Evolutionary conservation across 2,888 invertebrate species (phyloP), one percentile per base, ranked within the genome.

Genomic region (Synergus laeviventris): DNA sequence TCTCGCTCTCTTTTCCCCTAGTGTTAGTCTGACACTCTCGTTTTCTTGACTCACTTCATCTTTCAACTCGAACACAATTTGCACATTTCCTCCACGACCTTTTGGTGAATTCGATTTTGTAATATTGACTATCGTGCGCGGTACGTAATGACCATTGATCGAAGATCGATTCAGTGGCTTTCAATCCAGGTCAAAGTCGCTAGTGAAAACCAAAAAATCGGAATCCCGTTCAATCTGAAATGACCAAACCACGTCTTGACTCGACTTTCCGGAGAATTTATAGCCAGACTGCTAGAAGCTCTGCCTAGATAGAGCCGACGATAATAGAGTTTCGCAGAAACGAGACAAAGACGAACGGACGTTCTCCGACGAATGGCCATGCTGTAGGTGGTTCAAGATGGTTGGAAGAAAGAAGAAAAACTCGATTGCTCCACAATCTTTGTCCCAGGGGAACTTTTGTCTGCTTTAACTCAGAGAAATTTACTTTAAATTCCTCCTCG

Each of bases 31-130:
- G 14, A 21, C 18, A 39, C 18, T 21, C 18, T 39, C 62, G 42
- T 42, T 21, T 77, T 76, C 78, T 79, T 62, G 60, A 61, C 74
- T 73, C 79, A 74, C 36, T 78, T 81, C 74, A 75, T 76, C 49
- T 62, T 62, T 81, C 74, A 70, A 49, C 59, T 73, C 75, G 79
- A 79, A 79, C 66, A 74, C 76, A 81, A 77, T 81, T 78, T 78
- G 76, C 70, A 66, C 76, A 66, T 74, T 56, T 49, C 74, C 73
- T 24, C 39, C 60, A 56, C 38, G 70, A 73, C 78, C 73, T 76
- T 74, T 62, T 56, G 62, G 61, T 12, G 74, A 79, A 79, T 74
- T 45, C 76, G 64, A 74, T 74, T 74, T 76, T 74, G 21, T 39
- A 36, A n/a, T 73, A 73, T 21, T 21, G 21, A 8, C 39, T 64